phyloP scores from a whole-genome alignment of 2,113 vertebrate species.

The Chaetura pelagica region DNA sequence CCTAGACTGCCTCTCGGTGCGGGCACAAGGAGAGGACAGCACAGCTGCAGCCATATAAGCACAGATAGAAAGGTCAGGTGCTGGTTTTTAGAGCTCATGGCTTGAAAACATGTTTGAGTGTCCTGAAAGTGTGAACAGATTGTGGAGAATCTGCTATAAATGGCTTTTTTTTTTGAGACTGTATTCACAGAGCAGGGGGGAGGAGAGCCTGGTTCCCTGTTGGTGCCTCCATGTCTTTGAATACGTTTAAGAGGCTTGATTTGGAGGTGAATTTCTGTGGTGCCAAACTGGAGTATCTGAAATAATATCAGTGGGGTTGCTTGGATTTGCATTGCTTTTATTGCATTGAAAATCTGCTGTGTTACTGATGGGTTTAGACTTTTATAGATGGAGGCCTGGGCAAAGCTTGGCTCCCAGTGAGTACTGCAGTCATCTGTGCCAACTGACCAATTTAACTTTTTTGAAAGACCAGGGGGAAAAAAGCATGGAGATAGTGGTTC shows the following conservation, averaged over 20 bases:
- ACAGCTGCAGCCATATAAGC: neutral
- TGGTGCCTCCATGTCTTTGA: neutral
- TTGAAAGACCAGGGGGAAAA: neutral
- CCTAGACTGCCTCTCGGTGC: rapidly evolving
- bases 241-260: neutral
- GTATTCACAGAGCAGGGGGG: neutral
- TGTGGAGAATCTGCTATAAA: neutral
- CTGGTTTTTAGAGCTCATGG: neutral
- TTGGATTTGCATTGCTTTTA: slow-evolving; percentile 1
- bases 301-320: neutral
- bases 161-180: neutral
- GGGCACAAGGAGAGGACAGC: neutral
- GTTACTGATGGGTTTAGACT: slow-evolving; percentile 30
- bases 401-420: neutral
- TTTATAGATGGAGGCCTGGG: slow-evolving; percentile 2
- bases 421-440: neutral
- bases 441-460: slow-evolving; percentile 15
- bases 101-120: neutral
- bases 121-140: neutral
- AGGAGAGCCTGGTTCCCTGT: neutral
- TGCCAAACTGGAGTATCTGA: neutral
- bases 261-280: neutral
- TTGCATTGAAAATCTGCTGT: neutral
- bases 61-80: rapidly evolving
- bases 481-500: slow-evolving; percentile 14